These are phyloP conservation scores for Gasteruption jaculator DNA, from an alignment of 2,888 invertebrate species.

Conservation along the genomic window DNA sequence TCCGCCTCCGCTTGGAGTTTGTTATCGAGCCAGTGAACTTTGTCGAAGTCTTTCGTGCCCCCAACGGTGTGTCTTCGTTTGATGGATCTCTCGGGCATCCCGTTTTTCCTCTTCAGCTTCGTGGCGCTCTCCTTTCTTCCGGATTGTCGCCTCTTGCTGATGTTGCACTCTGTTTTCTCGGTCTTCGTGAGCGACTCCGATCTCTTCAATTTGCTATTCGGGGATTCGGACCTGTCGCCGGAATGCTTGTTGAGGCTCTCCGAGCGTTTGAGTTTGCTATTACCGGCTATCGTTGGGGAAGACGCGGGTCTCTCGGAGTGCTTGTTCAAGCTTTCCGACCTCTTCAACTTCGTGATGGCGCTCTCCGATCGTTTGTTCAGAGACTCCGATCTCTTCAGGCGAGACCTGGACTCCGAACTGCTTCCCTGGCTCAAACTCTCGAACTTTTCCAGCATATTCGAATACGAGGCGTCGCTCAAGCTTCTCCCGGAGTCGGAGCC, in stretches of 20 bases:
- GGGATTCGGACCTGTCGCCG: slow-evolving; percentile 41
- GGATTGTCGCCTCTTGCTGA: slow-evolving; percentile 63
- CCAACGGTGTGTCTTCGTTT: slow-evolving; percentile 90
- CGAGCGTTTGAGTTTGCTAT: slow-evolving; percentile 45
- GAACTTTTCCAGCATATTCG: slow-evolving; percentile 45
- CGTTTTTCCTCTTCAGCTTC: slow-evolving; percentile 71
- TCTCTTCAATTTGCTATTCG: slow-evolving; percentile 55
- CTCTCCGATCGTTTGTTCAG: slow-evolving; percentile 58
- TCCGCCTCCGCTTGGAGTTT: slow-evolving; percentile 54
- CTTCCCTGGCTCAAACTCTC: slow-evolving; percentile 42
- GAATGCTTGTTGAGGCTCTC: slow-evolving; percentile 50
- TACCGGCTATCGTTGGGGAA: slow-evolving; percentile 35
- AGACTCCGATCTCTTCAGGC: slow-evolving; percentile 62
- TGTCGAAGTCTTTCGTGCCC: slow-evolving; percentile 83
- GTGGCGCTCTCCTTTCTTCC: slow-evolving; percentile 55
- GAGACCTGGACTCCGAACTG: slow-evolving; percentile 46
- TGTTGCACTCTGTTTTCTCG: slow-evolving; percentile 76
- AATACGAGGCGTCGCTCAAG: slow-evolving; percentile 32
- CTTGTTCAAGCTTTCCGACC: slow-evolving; percentile 62
- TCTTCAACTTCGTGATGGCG: slow-evolving; percentile 56
- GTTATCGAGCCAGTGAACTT: slow-evolving; percentile 59
- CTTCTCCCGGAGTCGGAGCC: slow-evolving; percentile 22
- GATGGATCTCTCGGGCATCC: slow-evolving; percentile 76
- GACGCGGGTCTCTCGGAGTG: slow-evolving; percentile 46
- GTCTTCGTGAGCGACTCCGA: slow-evolving; percentile 66